Percentiles rank a stretch among this genome's conserved stretches.
Evolutionary conservation across 2,113 vertebrate species (phyloP).

Genomic region (Limnothrissa miodon): DNA sequence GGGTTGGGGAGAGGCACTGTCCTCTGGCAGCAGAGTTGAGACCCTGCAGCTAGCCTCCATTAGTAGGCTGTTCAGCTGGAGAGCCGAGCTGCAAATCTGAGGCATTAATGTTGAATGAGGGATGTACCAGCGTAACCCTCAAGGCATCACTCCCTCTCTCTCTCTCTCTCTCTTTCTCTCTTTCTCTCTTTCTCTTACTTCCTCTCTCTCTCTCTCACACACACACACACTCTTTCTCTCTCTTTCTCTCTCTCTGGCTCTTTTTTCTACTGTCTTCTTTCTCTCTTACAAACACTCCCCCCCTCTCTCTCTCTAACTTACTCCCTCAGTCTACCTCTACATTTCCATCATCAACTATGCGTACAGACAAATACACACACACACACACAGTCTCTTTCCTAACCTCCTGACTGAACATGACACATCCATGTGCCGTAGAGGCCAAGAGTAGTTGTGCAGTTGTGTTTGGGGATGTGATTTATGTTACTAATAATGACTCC

Average conservation of each 20-base stretch:
- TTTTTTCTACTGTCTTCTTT: neutral
- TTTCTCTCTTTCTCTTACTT: neutral
- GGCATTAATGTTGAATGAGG: conserved; percentile 1
- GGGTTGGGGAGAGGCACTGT: neutral
- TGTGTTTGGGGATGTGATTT: conserved; percentile 25
- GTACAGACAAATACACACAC: too few relatives aligned
- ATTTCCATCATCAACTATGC: too few relatives aligned
- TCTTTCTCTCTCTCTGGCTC: too few relatives aligned
- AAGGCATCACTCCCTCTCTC: neutral
- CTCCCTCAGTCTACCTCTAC: too few relatives aligned
- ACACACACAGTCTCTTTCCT: neutral
- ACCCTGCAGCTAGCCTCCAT: neutral
- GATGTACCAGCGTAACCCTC: neutral
- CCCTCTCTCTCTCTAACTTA: neutral
- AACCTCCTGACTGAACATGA: conserved; percentile 21
- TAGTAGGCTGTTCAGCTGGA: neutral
- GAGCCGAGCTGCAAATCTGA: neutral
- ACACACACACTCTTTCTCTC: too few relatives aligned
- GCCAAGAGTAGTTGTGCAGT: neutral
- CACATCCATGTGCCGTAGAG: conserved; percentile 17
- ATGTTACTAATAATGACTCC: conserved; percentile 24
- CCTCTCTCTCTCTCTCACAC: too few relatives aligned
- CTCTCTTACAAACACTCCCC: conserved; percentile 7
- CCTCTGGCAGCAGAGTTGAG: neutral
- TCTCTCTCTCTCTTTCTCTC: neutral